Evolutionary conservation across 2,113 vertebrate genomes (phyloP), one percentile per base, ranked within the genome.

Genomic region (Pongo abelii): DNA sequence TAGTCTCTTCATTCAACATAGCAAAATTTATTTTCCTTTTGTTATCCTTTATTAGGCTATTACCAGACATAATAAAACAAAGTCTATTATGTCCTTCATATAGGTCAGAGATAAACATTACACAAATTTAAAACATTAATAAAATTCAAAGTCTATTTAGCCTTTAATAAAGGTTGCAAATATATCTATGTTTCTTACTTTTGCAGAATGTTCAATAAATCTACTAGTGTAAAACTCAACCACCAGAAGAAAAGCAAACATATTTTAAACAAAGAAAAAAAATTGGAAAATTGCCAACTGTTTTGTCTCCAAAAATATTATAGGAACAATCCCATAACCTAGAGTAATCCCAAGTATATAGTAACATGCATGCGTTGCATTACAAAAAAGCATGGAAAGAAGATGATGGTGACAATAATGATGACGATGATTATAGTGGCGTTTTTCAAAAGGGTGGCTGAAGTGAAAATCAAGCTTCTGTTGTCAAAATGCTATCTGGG

Each of bases 181-280:
- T 98, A 98, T 96, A 98, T 98, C 93, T 97, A 57, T 96, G 78
- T 97, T 98, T 98, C 96, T 97, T 75, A 46, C 95, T 96, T 94
- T 85, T 98, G 94, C 97, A 98, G 91, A 96, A 97, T 96, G 96
- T 55, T 91, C 97, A 95, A 96, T 97, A 97, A 98, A 98, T 97
- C 96, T 96, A 52, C 79, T 95, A 94, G 97, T 97, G 92, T 95
- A 91, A 98, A 98, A 97, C 92, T 96, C 96, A 98, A 96, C 96
- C 96, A 98, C 81, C 81, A 97, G 97, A 96, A 97, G 95, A 98
- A 98, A 98, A 97, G 94, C 93, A 98, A 98, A 98, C 97, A 97
- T 79, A 92, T 69, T 97, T 98, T 98, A 98, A 98, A 97, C 95
- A 98, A 98, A 98, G 96, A 97, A 64, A 67, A 97, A 97, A 95